phyloP scores from a whole-genome alignment of 2,888 invertebrate genomes.

The Drosophila histrio region DNA sequence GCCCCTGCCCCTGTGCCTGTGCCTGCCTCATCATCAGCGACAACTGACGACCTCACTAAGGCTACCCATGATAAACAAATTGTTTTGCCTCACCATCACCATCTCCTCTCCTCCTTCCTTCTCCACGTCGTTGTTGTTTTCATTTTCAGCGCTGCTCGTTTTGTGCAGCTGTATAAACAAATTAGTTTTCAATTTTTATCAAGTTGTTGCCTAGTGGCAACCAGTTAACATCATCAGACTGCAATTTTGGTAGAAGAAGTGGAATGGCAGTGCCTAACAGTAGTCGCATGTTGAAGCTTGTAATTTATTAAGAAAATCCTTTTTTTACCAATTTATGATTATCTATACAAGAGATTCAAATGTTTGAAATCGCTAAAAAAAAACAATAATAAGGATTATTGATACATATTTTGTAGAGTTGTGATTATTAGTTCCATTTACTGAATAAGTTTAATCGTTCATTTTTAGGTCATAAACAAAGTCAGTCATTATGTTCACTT shows the following conservation, averaged over 20 bases:
- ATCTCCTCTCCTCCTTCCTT: background rate
- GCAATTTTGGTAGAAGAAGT: background rate
- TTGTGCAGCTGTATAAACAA: slow-evolving; percentile 81
- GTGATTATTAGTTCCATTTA: no score
- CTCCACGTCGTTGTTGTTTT: slow-evolving; percentile 54
- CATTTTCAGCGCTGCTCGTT: slow-evolving; percentile 69
- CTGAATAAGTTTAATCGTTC: no score
- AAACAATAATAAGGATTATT: no score
- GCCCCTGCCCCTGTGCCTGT: slow-evolving; percentile 10
- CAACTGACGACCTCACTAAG: slow-evolving; percentile 54
- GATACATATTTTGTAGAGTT: no score
- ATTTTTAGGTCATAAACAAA: no score
- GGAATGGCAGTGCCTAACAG: background rate
- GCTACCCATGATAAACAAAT: slow-evolving; percentile 77
- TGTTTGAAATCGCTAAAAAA: background rate
- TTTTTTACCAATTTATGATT: background rate
- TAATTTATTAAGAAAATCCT: background rate
- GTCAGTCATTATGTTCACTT: no score
- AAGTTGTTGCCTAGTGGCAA: slow-evolving; percentile 57
- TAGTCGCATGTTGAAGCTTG: background rate
- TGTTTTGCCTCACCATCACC: slow-evolving; percentile 42
- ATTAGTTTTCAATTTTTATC: slow-evolving; percentile 77
- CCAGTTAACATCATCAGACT: slow-evolving; percentile 29
- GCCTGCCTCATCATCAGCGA: slow-evolving; percentile 59
- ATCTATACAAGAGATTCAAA: background rate